phyloP scores from a whole-genome alignment of 2,797 vertebrate genomes.

The Champsocephalus esox region DNA sequence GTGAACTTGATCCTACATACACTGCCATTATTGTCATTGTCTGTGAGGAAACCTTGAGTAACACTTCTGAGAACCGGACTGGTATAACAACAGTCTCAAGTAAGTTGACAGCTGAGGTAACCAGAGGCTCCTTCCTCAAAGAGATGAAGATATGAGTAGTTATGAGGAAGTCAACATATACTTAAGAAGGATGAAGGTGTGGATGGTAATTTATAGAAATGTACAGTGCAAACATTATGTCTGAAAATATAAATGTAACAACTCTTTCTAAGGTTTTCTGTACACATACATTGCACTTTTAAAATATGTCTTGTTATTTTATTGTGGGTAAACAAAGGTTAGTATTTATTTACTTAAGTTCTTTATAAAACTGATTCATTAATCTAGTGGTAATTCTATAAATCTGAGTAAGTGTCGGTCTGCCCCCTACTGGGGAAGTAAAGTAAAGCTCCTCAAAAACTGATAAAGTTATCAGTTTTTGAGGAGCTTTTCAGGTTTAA shows the following conservation, averaged over 20 bases:
- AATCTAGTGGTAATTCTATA: too few species aligned
- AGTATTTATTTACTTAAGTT: background rate
- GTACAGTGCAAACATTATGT: background rate
- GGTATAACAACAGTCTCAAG: slow-evolving; percentile 4
- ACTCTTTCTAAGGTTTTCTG: rapidly evolving
- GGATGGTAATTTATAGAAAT: slow-evolving; percentile 14
- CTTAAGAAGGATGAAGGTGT: slow-evolving; percentile 5
- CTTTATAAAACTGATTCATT: background rate
- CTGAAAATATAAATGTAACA: background rate
- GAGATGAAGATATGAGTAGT: background rate
- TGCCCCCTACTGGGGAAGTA: slow-evolving; percentile 61
- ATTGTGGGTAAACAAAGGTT: background rate
- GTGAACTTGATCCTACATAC: background rate
- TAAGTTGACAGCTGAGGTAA: background rate
- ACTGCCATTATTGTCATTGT: background rate
- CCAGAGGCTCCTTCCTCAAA: slow-evolving; percentile 33
- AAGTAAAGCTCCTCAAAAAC: slow-evolving; percentile 3
- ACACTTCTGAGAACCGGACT: slow-evolving; percentile 36
- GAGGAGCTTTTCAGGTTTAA: too few species aligned
- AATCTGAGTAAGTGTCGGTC: slow-evolving; percentile 8
- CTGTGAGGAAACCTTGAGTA: background rate
- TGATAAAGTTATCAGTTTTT: too few species aligned
- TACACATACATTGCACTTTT: background rate
- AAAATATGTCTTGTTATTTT: background rate
- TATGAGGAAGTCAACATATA: slow-evolving; percentile 49